phyloP scores from a whole-genome alignment of 2,888 invertebrate genomes.

The Trissolcus brochymenae region DNA sequence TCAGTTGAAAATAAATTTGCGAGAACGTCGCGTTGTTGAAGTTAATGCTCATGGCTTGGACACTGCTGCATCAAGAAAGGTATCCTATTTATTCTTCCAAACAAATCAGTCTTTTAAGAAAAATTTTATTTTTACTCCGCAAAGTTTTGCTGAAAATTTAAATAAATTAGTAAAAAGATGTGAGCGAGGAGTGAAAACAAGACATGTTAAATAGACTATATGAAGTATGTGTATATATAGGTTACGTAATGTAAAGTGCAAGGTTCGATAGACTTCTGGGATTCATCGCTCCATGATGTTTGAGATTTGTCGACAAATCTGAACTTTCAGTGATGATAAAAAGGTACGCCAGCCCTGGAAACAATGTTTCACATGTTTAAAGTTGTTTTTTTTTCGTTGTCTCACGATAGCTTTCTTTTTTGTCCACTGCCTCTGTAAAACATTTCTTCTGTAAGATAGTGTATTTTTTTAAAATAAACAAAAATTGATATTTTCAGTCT shows the following conservation, averaged over 20 bases:
- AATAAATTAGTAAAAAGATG: constrained; percentile 2
- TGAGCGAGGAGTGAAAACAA: neutral
- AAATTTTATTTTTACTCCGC: neutral
- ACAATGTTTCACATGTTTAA: constrained; percentile 19
- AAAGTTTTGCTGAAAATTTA: neutral
- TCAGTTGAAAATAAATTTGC: constrained; percentile 44
- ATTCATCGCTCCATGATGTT: constrained; percentile 11
- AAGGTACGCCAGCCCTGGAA: constrained; percentile 20
- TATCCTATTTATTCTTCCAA: constrained; percentile 16
- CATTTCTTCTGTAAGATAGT: constrained; percentile 49
- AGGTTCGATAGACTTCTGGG: constrained; percentile 18
- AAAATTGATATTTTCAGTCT: constrained; percentile 44
- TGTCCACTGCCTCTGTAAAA: constrained; percentile 45
- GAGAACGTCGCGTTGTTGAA: constrained; percentile 40
- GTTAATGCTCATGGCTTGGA: constrained; percentile 1
- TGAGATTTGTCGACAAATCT: constrained; percentile 26
- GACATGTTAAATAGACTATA: constrained; percentile 25
- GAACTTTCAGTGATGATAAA: constrained; percentile 6
- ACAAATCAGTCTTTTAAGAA: neutral
- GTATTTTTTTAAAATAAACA: constrained; percentile 49
- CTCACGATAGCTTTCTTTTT: constrained; percentile 25
- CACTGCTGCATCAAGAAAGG: constrained; percentile 18
- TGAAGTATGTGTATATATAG: constrained; percentile 46
- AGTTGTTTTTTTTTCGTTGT: constrained; percentile 5
- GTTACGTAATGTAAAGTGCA: constrained; percentile 42